Percentiles rank a stretch among this genome's conserved stretches.
Conservation (phyloP, 2,888 invertebrate genomes). For the Drosophila mercatorum region DNA sequence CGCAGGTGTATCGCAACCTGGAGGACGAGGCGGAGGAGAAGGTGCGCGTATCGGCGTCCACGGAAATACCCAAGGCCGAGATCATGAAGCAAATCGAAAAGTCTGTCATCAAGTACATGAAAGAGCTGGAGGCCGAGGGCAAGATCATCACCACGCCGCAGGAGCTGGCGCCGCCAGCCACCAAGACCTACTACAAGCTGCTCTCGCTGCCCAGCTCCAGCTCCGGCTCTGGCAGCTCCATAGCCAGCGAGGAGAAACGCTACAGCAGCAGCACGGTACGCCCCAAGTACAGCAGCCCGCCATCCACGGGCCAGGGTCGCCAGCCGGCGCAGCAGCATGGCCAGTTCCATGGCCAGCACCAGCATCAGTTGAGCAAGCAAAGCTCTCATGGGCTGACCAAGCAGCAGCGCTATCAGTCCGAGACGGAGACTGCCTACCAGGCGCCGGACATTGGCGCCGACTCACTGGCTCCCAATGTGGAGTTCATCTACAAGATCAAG, state of each 20-base stretch:
- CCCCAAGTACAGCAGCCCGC: conserved; percentile 72
- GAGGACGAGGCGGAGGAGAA: conserved; percentile 75
- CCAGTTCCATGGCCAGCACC: conserved; percentile 38
- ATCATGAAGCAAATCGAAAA: conserved; percentile 84
- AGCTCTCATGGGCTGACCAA: conserved; percentile 25
- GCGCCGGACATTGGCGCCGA: conserved; percentile 67
- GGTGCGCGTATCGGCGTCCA: conserved; percentile 79
- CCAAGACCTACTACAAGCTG: conserved; percentile 80
- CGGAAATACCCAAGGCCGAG: conserved; percentile 83
- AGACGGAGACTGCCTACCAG: conserved; percentile 77
- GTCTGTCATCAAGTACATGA: conserved; percentile 84
- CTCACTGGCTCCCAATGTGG: conserved; percentile 81
- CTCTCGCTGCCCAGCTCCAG: conserved; percentile 47
- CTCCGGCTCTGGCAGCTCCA: conserved; percentile 6
- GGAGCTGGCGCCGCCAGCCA: conserved; percentile 66
- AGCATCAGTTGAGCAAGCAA: conserved; percentile 28
- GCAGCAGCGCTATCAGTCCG: conserved; percentile 68
- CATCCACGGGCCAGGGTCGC: conserved; percentile 32
- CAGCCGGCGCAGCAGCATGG: conserved; percentile 31
- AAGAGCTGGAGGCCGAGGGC: conserved; percentile 83
- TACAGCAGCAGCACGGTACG: conserved; percentile 77
- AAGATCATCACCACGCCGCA: conserved; percentile 79
- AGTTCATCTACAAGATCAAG: conserved; percentile 84
- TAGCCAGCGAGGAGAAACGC: conserved; percentile 69
- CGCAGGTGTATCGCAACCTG: conserved; percentile 45